These are phyloP conservation scores for Amphilophus citrinellus DNA, from an alignment of 2,113 vertebrate species.

Conservation along the genomic window DNA sequence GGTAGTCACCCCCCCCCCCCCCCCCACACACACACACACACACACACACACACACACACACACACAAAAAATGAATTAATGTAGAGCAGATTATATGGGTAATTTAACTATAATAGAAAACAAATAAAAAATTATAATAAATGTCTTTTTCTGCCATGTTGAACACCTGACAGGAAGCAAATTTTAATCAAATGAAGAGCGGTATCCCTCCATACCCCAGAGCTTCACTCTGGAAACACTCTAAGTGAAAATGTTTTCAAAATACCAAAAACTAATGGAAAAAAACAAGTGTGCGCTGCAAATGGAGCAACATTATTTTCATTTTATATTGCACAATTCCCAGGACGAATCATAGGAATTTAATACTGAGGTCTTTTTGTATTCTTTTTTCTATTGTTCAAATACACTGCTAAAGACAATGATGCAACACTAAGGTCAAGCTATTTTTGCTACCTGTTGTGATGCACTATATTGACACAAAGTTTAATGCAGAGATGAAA, in stretches of 20 bases:
- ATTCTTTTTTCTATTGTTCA: neutral
- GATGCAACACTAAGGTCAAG: neutral
- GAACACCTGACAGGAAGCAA: constrained; percentile 26
- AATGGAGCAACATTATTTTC: neutral
- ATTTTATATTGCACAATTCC: neutral
- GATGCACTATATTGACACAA: neutral
- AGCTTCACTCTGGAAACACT: neutral
- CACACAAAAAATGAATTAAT: neutral
- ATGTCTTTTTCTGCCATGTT: constrained; percentile 37
- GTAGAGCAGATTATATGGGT: neutral
- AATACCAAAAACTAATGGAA: neutral
- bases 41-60: too few relatives aligned
- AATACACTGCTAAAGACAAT: neutral
- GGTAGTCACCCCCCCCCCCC: constrained; percentile 3
- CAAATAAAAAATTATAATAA: constrained; percentile 14
- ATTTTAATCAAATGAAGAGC: neutral
- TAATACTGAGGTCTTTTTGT: neutral
- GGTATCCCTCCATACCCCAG: neutral
- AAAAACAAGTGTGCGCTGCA: neutral
- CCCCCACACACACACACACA: too few relatives aligned
- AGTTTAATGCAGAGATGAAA: neutral
- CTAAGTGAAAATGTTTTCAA: neutral
- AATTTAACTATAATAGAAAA: constrained; percentile 43
- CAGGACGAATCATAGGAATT: neutral
- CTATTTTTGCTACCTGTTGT: neutral